These are phyloP conservation scores for Drosophila dunni DNA, from an alignment of 1,140 invertebrate species.

Conservation along the genomic window DNA sequence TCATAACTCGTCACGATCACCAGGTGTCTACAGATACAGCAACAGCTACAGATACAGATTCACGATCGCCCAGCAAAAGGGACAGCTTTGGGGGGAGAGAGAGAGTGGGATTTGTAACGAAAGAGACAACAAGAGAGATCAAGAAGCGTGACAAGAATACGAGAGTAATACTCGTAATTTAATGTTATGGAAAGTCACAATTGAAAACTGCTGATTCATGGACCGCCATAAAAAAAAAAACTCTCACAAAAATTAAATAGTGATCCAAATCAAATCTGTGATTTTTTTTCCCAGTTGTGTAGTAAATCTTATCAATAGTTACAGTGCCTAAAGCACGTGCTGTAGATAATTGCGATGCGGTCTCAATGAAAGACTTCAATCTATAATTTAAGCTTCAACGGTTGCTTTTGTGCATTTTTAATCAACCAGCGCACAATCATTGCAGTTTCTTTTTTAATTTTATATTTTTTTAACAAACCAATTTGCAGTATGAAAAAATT, in stretches of 20 bases:
- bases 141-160: constrained; percentile 55
- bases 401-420: constrained; percentile 31
- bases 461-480: constrained; percentile 40
- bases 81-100: not conserved
- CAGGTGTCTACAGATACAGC: constrained; percentile 23
- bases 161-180: constrained; percentile 26
- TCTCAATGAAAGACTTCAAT: constrained; percentile 34
- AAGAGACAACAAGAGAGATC: constrained; percentile 39
- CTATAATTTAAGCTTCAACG: constrained; percentile 14
- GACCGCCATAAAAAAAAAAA: constrained; percentile 41
- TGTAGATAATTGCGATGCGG: constrained; percentile 65
- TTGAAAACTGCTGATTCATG: constrained; percentile 67
- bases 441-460: constrained; percentile 42
- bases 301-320: constrained; percentile 21
- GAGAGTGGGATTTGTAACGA: not conserved
- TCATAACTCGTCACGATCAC: constrained; percentile 50
- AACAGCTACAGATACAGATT: constrained; percentile 3
- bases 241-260: constrained; percentile 35
- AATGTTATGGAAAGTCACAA: constrained; percentile 38
- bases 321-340: constrained; percentile 49
- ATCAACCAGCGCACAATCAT: constrained; percentile 24
- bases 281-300: constrained; percentile 1
- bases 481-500: constrained; percentile 16
- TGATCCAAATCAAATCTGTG: constrained; percentile 5
- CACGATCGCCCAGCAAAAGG: constrained; percentile 34